These are phyloP conservation scores for Monochamus alternatus DNA, from an alignment of 2,888 invertebrate genomes.

Conservation along the genomic window DNA sequence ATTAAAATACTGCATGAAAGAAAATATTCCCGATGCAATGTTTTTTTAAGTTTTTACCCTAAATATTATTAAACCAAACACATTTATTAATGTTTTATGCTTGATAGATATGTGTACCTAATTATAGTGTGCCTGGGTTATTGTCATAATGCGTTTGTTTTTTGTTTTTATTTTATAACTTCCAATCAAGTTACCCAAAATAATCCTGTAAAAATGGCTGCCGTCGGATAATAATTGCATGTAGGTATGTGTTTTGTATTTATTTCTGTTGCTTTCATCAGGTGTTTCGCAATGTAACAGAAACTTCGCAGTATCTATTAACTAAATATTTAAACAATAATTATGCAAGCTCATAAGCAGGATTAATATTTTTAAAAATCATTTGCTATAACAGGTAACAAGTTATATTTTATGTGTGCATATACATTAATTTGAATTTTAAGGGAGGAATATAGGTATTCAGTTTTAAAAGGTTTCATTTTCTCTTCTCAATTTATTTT, in stretches of 20 bases:
- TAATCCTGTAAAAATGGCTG: slow-evolving; percentile 23
- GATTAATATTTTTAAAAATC: too few species aligned
- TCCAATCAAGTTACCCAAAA: slow-evolving; percentile 16
- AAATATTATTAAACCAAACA: background rate
- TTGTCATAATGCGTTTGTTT: slow-evolving; percentile 6
- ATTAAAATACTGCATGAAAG: background rate
- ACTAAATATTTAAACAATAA: background rate
- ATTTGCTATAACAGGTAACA: too few species aligned
- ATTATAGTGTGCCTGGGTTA: background rate
- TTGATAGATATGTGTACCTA: background rate
- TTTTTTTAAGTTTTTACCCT: background rate
- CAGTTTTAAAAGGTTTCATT: too few species aligned
- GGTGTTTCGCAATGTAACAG: background rate
- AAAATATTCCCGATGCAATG: background rate
- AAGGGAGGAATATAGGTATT: too few species aligned
- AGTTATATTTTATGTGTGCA: too few species aligned
- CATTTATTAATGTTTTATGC: background rate
- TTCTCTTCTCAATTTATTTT: background rate
- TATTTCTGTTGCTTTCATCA: background rate
- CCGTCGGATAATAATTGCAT: slow-evolving; percentile 23
- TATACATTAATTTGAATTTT: too few species aligned
- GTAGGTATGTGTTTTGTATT: background rate
- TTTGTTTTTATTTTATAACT: background rate
- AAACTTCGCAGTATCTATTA: background rate
- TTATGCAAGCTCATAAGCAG: too few species aligned